Evolutionary conservation across 2,888 invertebrate genomes (phyloP).

Genomic region (Calameuta filiformis): DNA sequence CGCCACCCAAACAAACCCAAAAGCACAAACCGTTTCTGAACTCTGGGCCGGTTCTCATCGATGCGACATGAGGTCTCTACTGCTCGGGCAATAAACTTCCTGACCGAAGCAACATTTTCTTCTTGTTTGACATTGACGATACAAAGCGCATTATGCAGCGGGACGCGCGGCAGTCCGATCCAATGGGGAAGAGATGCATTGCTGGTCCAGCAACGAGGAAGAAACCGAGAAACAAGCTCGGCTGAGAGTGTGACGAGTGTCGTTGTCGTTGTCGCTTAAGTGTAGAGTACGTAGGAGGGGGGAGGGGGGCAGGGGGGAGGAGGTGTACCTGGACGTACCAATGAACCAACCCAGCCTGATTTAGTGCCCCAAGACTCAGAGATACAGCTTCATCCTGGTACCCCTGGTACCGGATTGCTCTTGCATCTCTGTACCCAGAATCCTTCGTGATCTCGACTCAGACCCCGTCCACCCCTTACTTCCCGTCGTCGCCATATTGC

Average conservation of each 20-base stretch:
- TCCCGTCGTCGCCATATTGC: not conserved
- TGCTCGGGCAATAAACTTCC: not conserved
- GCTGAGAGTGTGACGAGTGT: not conserved
- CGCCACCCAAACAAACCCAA: not conserved
- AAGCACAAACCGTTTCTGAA: not conserved
- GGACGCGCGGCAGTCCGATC: not conserved
- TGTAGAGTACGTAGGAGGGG: not conserved
- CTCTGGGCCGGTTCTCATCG: not conserved
- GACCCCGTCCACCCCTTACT: not conserved
- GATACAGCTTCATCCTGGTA: not conserved
- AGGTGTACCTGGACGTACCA: not conserved
- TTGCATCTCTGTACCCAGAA: not conserved
- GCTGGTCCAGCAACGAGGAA: not conserved
- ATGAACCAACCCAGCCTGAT: constrained; percentile 53
- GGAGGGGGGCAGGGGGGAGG: too few species aligned
- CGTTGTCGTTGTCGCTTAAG: not conserved
- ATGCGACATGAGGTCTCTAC: not conserved
- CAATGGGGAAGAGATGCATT: not conserved
- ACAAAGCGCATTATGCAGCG: constrained; percentile 54
- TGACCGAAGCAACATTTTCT: not conserved
- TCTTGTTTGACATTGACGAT: constrained; percentile 28
- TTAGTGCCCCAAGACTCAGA: constrained; percentile 49
- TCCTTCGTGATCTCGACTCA: not conserved
- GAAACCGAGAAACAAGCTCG: not conserved
- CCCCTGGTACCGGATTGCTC: not conserved